Conservation (phyloP, 2,888 invertebrate species). For the Exocentrus adspersus region DNA sequence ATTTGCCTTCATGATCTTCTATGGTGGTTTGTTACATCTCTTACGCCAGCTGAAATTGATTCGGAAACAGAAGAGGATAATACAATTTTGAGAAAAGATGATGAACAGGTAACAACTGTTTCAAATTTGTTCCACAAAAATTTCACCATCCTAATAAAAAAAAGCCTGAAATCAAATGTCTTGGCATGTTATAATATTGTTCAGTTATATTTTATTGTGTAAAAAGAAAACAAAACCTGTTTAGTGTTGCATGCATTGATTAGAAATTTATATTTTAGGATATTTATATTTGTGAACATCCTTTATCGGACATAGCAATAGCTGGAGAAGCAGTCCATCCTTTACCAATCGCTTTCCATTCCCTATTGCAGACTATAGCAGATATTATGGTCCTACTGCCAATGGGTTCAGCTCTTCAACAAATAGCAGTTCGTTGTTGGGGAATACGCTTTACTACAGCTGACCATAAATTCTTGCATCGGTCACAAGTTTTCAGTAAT, state of each 20-base stretch:
- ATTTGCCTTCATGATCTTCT: constrained; percentile 92
- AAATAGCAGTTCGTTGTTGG: constrained; percentile 95
- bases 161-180: too few relatives aligned
- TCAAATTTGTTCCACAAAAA: too few relatives aligned
- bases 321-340: constrained; percentile 76
- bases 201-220: too few relatives aligned
- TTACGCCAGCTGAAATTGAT: constrained; percentile 70
- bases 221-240: too few relatives aligned
- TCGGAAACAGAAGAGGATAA: constrained; percentile 69
- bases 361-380: constrained; percentile 89
- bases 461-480: constrained; percentile 91
- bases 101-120: constrained; percentile 60
- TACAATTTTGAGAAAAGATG: constrained; percentile 59
- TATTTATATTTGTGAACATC: constrained; percentile 77
- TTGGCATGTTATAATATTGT: too few relatives aligned
- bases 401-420: constrained; percentile 85
- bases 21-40: constrained; percentile 95
- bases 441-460: constrained; percentile 88
- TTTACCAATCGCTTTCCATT: constrained; percentile 75
- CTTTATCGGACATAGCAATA: constrained; percentile 80
- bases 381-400: constrained; percentile 91
- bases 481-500: constrained; percentile 85
- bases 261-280: constrained; percentile 64
- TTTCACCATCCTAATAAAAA: too few relatives aligned
- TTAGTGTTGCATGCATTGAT: too few relatives aligned